Conservation (phyloP, 2,888 invertebrate species). For the Agriopis marginaria region DNA sequence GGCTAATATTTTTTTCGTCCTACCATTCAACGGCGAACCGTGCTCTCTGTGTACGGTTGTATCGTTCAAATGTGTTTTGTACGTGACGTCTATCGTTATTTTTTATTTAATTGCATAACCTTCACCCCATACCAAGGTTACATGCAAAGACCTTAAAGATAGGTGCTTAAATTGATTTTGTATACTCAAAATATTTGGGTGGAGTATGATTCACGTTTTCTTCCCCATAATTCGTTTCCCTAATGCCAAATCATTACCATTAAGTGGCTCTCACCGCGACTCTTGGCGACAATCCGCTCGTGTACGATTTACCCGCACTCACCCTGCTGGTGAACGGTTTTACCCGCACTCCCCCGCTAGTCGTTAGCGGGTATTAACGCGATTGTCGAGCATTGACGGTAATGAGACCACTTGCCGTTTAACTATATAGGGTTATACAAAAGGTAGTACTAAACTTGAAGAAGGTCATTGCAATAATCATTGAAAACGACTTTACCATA, state of each 20-base stretch:
- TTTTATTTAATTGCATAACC: no score
- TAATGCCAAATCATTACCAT: conserved; percentile 47
- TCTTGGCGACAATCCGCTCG: conserved; percentile 67
- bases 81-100: no score
- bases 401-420: conserved; percentile 41
- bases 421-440: not conserved
- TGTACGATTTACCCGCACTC: conserved; percentile 53
- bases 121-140: no score
- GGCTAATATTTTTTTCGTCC: no score
- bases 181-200: conserved; percentile 2
- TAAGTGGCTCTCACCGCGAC: conserved; percentile 59
- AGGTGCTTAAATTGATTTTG: not conserved
- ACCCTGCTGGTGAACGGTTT: not conserved
- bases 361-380: conserved; percentile 60
- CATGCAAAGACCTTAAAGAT: not conserved
- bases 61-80: no score
- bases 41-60: no score
- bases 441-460: no score
- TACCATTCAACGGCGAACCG: no score
- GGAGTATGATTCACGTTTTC: conserved; percentile 4
- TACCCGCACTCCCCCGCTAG: conserved; percentile 28
- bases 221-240: conserved; percentile 38
- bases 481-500: no score
- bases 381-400: conserved; percentile 48
- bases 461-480: no score